Percentiles rank a stretch among this genome's conserved stretches.
Conservation (phyloP, 2,113 vertebrate species). For the Rhipidura dahli region DNA sequence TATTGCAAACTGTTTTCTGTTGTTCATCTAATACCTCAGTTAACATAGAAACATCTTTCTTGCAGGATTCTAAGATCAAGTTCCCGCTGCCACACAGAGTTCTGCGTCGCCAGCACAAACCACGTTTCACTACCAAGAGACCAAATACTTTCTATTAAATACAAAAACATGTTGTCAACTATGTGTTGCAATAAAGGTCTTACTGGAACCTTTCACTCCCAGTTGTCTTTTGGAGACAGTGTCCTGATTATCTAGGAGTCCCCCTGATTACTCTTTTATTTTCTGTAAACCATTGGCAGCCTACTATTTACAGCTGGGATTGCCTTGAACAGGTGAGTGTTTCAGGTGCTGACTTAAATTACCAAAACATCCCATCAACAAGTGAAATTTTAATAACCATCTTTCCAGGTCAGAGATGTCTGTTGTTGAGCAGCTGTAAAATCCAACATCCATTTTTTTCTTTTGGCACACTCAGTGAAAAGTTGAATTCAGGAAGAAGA, state of each 20-base stretch:
- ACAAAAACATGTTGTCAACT: not conserved
- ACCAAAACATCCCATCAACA: not conserved
- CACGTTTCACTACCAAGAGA: conserved; percentile 99
- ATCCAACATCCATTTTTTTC: not conserved
- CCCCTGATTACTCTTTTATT: not conserved
- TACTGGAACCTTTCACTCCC: not conserved
- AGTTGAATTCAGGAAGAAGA: not conserved
- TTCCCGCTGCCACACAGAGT: conserved; percentile 97
- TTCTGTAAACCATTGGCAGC: not conserved
- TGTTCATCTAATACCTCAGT: not conserved
- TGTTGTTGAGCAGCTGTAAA: rapidly evolving
- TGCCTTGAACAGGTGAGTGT: not conserved
- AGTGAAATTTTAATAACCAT: not conserved
- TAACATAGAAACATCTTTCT: not conserved
- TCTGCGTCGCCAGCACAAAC: conserved; percentile 94
- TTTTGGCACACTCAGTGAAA: not conserved
- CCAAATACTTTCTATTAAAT: conserved; percentile 95
- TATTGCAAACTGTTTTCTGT: not conserved
- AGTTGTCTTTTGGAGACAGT: not conserved
- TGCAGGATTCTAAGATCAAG: conserved; percentile 97
- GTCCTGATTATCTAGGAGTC: not conserved
- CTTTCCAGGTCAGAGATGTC: not conserved
- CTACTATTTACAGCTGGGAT: rapidly evolving
- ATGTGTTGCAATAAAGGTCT: conserved; percentile 76
- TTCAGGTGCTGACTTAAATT: not conserved